Evolutionary conservation across 2,888 invertebrate species (phyloP), one percentile per base, ranked within the genome.

Genomic region (Drosophila villosipedis): DNA sequence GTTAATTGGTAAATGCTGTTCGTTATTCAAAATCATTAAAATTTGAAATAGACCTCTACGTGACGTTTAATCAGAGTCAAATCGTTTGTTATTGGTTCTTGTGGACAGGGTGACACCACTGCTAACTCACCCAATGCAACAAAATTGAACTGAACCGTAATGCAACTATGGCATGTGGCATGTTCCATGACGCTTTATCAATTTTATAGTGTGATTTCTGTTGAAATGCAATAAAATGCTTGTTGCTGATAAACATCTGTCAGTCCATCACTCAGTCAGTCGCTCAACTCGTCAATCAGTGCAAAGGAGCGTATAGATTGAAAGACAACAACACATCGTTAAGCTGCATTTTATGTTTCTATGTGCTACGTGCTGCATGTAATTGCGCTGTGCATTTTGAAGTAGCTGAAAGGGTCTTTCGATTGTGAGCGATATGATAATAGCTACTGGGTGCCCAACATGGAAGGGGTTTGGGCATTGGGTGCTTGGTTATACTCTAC

Each of bases 131-230:
- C 66, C 49, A 64, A 35, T 16, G 39, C 49, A 47, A n/a, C 31
- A 9, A 31, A 31, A 31, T 31, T 31, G 31, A 31, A 31, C 6
- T n/a, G 37, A 31, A 31, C 31, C 54, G 41, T 22, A 55, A 41
- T 68, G 28, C 14, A 66, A 65, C 33, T 76, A 4, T 25, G 22
- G 16, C 47, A 25, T 57, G 63, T 70, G 65, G 64, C 81, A 78
- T 72, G 77, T 75, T 53, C 37, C 33, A 57, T 37, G 57, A 72
- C 50, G 60, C 71, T 75, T 79, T 84, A 85, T 87, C 88, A 87
- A 72, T 88, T 89, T 89, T 76, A 82, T 84, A 78, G 83, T 84
- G 73, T 80, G 84, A 76, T 83, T 83, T 88, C 85, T 77, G 75
- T 73, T 67, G 88, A 86, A 86, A 84, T 68, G 88, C 73, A 63